A percentile compares a stretch with the other conserved stretches of the same genome.
These are phyloP conservation scores for Saxidomus purpurata DNA, from an alignment of 1,140 invertebrate species.

Conservation along the genomic window DNA sequence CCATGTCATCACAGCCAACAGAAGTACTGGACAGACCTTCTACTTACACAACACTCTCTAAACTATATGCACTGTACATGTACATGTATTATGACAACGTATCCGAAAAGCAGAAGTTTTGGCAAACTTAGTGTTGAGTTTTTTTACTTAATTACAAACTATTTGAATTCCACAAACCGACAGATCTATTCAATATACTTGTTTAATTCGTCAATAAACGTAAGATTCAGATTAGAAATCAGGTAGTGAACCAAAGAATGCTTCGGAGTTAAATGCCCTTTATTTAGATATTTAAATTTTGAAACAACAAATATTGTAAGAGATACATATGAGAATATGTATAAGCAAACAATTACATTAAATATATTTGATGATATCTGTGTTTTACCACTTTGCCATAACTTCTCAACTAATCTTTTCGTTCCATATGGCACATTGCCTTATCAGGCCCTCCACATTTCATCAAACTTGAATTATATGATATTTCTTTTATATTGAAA, in stretches of 20 bases:
- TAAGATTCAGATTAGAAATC: too few relatives aligned
- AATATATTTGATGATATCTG: constrained; percentile 38
- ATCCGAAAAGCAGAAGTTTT: too few relatives aligned
- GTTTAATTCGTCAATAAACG: too few relatives aligned
- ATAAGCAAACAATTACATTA: neutral
- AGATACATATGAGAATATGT: constrained; percentile 2
- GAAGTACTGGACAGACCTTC: too few relatives aligned
- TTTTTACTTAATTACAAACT: too few relatives aligned
- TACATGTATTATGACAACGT: too few relatives aligned
- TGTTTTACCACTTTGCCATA: constrained; percentile 42
- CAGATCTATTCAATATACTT: too few relatives aligned
- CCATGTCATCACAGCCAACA: too few relatives aligned
- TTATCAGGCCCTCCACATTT: constrained; percentile 11
- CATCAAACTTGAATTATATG: constrained; percentile 44
- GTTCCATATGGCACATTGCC: constrained; percentile 14
- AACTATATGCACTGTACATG: too few relatives aligned
- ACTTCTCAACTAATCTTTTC: neutral
- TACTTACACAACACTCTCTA: too few relatives aligned
- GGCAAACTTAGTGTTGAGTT: too few relatives aligned
- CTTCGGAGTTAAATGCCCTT: constrained; percentile 5
- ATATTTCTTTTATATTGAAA: constrained; percentile 42
- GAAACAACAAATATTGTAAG: neutral
- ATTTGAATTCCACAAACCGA: too few relatives aligned
- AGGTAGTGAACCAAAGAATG: neutral
- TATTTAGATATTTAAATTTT: constrained; percentile 29